phyloP scores from a whole-genome alignment of 2,888 invertebrate species.

The Eledone cirrhosa region DNA sequence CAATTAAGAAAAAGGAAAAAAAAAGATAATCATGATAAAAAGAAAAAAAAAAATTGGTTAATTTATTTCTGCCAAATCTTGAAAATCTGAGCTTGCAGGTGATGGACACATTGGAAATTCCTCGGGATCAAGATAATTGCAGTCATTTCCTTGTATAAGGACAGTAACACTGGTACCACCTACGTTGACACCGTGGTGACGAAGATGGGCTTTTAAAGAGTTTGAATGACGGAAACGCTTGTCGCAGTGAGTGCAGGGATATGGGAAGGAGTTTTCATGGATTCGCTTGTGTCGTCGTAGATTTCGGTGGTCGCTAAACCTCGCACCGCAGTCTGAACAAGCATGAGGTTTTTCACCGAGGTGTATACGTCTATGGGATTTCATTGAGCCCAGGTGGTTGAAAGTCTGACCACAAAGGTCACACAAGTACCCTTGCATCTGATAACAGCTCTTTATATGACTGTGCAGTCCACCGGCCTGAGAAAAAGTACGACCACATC shows the following conservation, averaged over 20 bases:
- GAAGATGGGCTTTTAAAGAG: constrained; percentile 49
- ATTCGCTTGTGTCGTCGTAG: constrained; percentile 40
- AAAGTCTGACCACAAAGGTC: constrained; percentile 51
- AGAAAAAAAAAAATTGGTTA: background rate
- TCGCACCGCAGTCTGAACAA: constrained; percentile 40
- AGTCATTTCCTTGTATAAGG: constrained; percentile 23
- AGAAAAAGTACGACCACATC: constrained; percentile 49
- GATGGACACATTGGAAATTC: constrained; percentile 11
- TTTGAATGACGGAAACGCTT: constrained; percentile 54
- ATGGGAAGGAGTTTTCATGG: constrained; percentile 45
- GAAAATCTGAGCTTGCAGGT: constrained; percentile 17
- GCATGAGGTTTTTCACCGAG: constrained; percentile 40
- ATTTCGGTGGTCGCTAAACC: constrained; percentile 42
- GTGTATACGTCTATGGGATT: constrained; percentile 41
- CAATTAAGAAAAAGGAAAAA: no score
- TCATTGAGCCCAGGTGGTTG: constrained; percentile 46
- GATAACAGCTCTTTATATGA: constrained; percentile 45
- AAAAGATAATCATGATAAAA: background rate
- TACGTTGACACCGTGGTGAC: constrained; percentile 32
- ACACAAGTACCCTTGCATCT: constrained; percentile 47
- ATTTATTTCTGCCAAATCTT: no score
- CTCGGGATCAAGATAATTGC: constrained; percentile 10
- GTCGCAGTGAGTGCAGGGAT: constrained; percentile 47
- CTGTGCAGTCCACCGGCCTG: constrained; percentile 43
- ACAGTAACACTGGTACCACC: constrained; percentile 18